Percentiles rank a stretch among this genome's conserved stretches.
Evolutionary conservation across 1,140 invertebrate genomes (phyloP).

Genomic region (Anoplophora glabripennis): DNA sequence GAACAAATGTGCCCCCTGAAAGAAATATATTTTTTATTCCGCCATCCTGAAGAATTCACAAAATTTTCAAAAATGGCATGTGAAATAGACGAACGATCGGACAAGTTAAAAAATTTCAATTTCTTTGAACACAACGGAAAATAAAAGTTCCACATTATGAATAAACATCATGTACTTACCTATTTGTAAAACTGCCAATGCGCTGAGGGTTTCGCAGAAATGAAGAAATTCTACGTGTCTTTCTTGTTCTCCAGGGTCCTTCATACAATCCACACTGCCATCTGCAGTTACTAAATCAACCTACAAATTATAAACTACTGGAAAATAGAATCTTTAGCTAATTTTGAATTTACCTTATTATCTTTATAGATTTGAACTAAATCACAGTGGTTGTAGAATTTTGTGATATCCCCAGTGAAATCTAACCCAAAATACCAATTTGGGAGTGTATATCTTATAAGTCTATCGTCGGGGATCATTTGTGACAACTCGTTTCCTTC

Average conservation of each 20-base stretch:
- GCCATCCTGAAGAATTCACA: conserved; percentile 1
- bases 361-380: conserved; percentile 20
- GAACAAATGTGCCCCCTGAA: conserved; percentile 72
- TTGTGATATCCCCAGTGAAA: conserved; percentile 79
- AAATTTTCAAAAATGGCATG: no score
- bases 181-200: conserved; percentile 62
- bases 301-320: conserved; percentile 27
- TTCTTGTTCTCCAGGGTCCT: conserved; percentile 84
- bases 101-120: no score
- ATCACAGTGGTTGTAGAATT: conserved; percentile 59
- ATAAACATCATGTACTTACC: conserved; percentile 1
- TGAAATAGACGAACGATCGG: no score
- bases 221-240: conserved; percentile 70
- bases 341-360: conserved; percentile 3
- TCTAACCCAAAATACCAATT: conserved; percentile 87
- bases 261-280: conserved; percentile 86
- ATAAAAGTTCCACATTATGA: no score
- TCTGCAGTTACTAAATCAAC: conserved; percentile 81
- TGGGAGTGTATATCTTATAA: conserved; percentile 72
- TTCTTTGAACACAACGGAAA: no score
- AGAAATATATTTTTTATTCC: conserved; percentile 25
- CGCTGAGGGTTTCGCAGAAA: conserved; percentile 77
- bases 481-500: conserved; percentile 72
- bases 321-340: background rate
- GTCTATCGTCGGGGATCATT: conserved; percentile 83